Base-by-base conservation (phyloP, 1,140 invertebrate genomes). In the Eupristina koningsbergeri region DNA sequence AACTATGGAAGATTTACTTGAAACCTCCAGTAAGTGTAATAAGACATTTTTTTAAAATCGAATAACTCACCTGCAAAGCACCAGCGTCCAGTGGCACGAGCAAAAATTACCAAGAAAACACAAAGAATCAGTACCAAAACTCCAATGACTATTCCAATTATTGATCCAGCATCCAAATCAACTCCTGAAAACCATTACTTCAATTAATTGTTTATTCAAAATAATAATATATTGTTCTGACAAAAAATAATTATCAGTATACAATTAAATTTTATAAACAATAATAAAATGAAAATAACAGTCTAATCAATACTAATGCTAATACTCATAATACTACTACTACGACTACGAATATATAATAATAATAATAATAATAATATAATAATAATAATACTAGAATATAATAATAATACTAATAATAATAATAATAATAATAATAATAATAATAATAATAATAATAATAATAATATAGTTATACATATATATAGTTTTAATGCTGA, bases 1-100 rank as follows among this genome's bases (percentile, higher is more conserved):
- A 64, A 67, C 22, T 64, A 41, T 64, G 7, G 61, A 31, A 64
- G 29, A 81, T 74, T 81, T 75, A 19, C 11, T 47, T n/a, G 15
- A 45, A 34, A 31, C 5, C 34, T 41, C 22, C 47, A 15, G 31
- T 80, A n/a, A 50, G 41, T 58, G 29, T 63, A 19, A 58, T 11
- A 31, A 31, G 8, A 63, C 11, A 78, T 7, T 8, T 41, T 71
- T n/a, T 71, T 61, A 0, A 64, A 80, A 80, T 7, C 45, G 7
- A 69, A 39, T 67, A 50, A 95, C 95, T 95, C 92, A 96, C 96
- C 96, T 91, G 95, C 95, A 90, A 96, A 97, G 91, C 96, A 97
- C 96, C 96, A 96, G 90, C 95, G 94, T 87, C 95, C 95, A 76
- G 96, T 96, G 69, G 95, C 94, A 86, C 95, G 95, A 69, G 96